Percentiles rank a stretch among this genome's conserved stretches.
phyloP scores from a whole-genome alignment of 2,113 vertebrate genomes.

The Coptodon rendalli region DNA sequence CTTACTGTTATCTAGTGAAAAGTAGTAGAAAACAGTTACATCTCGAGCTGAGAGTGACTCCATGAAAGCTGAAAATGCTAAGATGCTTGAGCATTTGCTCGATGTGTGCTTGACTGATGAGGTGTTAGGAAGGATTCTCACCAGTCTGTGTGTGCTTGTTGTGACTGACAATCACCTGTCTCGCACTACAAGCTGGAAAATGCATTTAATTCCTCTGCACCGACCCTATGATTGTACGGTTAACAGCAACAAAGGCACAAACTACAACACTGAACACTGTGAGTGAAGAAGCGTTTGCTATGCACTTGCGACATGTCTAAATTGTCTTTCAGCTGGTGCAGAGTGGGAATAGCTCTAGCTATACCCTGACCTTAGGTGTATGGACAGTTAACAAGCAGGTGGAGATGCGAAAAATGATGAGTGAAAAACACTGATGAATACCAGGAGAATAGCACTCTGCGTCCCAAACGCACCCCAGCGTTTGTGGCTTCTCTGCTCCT shows the following conservation, averaged over 20 bases:
- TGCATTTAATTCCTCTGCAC: not conserved
- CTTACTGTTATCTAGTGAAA: not conserved
- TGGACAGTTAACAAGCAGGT: not conserved
- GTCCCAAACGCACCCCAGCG: not conserved
- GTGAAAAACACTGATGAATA: not conserved
- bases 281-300: not conserved
- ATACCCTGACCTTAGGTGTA: not conserved
- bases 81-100: not conserved
- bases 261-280: not conserved
- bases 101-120: not conserved
- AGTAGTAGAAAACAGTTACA: not conserved
- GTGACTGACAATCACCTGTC: not conserved
- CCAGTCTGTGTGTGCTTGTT: not conserved
- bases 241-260: not conserved
- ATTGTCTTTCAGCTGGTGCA: not conserved
- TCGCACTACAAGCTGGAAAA: not conserved
- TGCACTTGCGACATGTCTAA: not conserved
- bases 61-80: not conserved
- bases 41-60: not conserved
- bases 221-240: not conserved
- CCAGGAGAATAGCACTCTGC: not conserved
- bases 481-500: not conserved
- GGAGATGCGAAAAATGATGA: not conserved
- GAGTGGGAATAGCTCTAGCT: not conserved
- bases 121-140: not conserved